These are phyloP conservation scores for Hirtodrosophila histrioides DNA, from an alignment of 2,888 invertebrate genomes.

Conservation along the genomic window DNA sequence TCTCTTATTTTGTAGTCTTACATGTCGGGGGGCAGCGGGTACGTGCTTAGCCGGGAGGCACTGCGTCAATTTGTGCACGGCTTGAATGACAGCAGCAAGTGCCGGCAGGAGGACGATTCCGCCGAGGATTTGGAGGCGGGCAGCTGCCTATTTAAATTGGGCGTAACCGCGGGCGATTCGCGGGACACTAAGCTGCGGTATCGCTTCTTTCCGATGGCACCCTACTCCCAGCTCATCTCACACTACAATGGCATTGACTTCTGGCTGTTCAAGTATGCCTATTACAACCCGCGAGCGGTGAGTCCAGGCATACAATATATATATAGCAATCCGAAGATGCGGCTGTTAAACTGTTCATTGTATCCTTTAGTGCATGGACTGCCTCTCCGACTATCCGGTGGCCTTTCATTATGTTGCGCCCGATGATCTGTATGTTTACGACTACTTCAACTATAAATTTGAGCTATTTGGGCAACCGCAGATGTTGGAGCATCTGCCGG, in stretches of 20 bases:
- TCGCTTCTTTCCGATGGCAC: constrained; percentile 96
- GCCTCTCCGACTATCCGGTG: constrained; percentile 96
- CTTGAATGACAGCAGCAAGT: constrained; percentile 87
- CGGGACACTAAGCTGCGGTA: constrained; percentile 93
- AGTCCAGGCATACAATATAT: constrained; percentile 77
- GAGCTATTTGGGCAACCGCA: constrained; percentile 35
- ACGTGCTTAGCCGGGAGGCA: constrained; percentile 92
- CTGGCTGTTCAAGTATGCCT: constrained; percentile 96
- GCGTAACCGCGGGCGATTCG: constrained; percentile 94
- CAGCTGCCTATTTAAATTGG: constrained; percentile 89
- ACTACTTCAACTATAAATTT: constrained; percentile 59
- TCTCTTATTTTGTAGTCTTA: constrained; percentile 86
- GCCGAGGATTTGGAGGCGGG: constrained; percentile 85
- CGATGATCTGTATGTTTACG: constrained; percentile 55
- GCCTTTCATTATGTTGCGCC: constrained; percentile 94
- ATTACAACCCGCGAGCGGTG: constrained; percentile 91
- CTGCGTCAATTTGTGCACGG: constrained; percentile 89
- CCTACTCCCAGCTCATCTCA: constrained; percentile 95
- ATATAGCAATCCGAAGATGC: too few relatives aligned
- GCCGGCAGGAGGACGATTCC: constrained; percentile 85
- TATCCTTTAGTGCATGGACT: constrained; percentile 85
- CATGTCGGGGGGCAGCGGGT: constrained; percentile 96
- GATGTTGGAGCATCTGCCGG: constrained; percentile 49
- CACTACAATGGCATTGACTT: constrained; percentile 90
- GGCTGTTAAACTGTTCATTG: not conserved